Base-by-base conservation (phyloP, 2,797 vertebrate species). In the Dallia pectoralis region DNA sequence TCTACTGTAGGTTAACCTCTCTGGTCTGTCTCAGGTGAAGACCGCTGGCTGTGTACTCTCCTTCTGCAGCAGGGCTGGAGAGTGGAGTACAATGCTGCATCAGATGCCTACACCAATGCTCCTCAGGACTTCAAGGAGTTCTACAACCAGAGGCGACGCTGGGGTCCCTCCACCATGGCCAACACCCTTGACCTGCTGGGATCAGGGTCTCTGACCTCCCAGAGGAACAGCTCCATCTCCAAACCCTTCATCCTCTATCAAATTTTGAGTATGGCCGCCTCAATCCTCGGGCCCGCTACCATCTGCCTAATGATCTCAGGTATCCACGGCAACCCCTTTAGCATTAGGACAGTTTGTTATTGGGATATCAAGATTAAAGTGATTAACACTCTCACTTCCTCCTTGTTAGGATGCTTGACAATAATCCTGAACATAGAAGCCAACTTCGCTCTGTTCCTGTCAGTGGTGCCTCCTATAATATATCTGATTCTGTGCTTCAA, bases 101-200 rank as follows among this genome's bases (percentile, higher is more conserved):
- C 40, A 44, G 40, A 44, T 44, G 40, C 40, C 40, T 44, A 44
- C 40, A 44, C 40, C 40, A 44, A 44, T 44, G 40, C 40, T 12
- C 40, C 40, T 14, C 40, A 44, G 40, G 40, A 44, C 40, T 44
- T 44, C 40, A 44, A 44, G 40, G 40, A 44, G 40, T 44, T 44
- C 40, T 44, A 44, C 40, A 44, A 44, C 40, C 40, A 44, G 40
- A 44, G 40, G 7, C 85, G 87, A 0, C 87, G 92, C 49, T 94
- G 93, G 93, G 90, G 89, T 0, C 92, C 93, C 0, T 94, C 93
- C 36, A 93, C 93, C 4, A 72, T 93, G 88, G 91, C 90, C 73
- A 93, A 93, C 49, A 72, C 90, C 9, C 70, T 89, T 0, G 89
- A 93, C 59, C 80, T 94, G 33, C 80, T 93, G 27, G 81, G 91